Evolutionary conservation across 2,888 invertebrate species (phyloP), one percentile per base, ranked within the genome.

Genomic region (Thecophora atra): DNA sequence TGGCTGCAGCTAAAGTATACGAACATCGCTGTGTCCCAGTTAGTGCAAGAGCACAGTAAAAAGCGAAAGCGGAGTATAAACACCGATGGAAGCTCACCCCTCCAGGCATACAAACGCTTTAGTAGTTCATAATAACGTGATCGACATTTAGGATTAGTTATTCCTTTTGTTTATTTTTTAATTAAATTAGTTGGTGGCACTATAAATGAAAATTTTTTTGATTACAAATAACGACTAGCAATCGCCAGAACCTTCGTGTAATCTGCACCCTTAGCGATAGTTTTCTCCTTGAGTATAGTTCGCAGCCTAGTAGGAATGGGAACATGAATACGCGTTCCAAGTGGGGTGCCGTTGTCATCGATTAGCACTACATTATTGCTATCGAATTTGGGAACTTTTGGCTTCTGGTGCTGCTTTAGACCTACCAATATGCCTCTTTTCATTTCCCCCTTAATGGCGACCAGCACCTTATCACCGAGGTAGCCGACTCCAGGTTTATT

Each of bases 311-410:
- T 94, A 0, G 99, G 99, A 75, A 99, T 93, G 0, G 99, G 99
- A 1, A 95, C 97, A 79, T 95, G 93, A 78, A 99, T 96, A 78
- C 99, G 90, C 1, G 96, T 99, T 21, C 99, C 99, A 4, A 98
- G 87, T 0, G 99, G 99, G 17, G 94, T 93, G 21, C 98, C 99
- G 81, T 91, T 94, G 81, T 99, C 97, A 82, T 99, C 98, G 56
- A 99, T 93, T 0, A 99, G 88, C 1, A 99, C 99, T 70, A 99
- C 88, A 87, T 99, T 99, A 84, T 99, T 99, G 81, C 93, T 94
- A 85, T 99, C 98, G 85, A 95, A 97, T 83, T 93, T 93, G 0
- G 98, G 98, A 51, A 96, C 89, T 85, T 93, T 93, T 0, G 91
- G 86, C 71, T 89, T 89, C 84, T 97, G 97, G 69, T 90, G 91